Evolutionary conservation across 1,140 invertebrate genomes (phyloP).

Genomic region (Reticulitermes speratus): DNA sequence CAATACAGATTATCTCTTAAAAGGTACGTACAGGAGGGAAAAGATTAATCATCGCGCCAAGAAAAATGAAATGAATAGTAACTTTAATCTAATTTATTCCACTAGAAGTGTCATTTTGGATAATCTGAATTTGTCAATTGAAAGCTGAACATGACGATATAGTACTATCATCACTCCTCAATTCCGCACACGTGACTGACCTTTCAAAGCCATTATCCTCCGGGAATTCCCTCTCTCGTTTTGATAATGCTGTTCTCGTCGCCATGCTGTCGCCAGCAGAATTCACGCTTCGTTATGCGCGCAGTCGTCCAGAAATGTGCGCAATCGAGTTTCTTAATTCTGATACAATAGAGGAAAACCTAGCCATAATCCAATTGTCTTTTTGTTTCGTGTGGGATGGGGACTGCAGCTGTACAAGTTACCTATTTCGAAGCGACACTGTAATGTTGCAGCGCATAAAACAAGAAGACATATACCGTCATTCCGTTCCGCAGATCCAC

Average conservation of each 20-base stretch:
- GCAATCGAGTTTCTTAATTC: constrained; percentile 26
- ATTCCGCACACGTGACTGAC: neutral
- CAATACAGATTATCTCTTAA: neutral
- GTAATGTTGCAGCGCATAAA: too few species aligned
- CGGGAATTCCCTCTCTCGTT: neutral
- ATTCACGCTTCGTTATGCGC: constrained; percentile 22
- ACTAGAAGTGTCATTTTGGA: neutral
- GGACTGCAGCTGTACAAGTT: neutral
- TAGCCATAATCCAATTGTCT: constrained; percentile 12
- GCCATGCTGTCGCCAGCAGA: constrained; percentile 22
- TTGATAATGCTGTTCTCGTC: neutral
- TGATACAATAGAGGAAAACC: constrained; percentile 16
- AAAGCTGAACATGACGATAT: neutral
- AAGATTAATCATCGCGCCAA: neutral
- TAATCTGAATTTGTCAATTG: constrained; percentile 13
- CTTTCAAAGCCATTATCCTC: neutral
- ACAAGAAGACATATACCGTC: too few species aligned
- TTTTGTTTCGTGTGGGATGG: neutral
- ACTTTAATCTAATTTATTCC: constrained; percentile 13
- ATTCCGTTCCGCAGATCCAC: too few species aligned
- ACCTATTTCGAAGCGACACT: neutral
- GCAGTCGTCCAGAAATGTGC: constrained; percentile 21
- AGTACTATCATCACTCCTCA: neutral
- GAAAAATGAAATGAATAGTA: neutral
- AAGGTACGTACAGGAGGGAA: neutral